Evolutionary conservation across 2,888 invertebrate species (phyloP).

Genomic region (Neoitamus cyanurus): DNA sequence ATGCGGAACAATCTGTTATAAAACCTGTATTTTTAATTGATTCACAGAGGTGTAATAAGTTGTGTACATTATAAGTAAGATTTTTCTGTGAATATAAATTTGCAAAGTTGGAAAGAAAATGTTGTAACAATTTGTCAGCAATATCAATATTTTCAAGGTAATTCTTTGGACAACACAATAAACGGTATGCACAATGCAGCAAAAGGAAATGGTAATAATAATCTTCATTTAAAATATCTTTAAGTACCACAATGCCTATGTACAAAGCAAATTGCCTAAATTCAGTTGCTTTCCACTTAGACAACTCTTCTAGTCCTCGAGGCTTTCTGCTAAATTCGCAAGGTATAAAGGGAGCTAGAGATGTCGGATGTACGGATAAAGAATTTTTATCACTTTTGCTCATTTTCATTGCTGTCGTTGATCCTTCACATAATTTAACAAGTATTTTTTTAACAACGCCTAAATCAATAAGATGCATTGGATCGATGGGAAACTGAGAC

Average conservation of each 20-base stretch:
- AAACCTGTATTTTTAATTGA: conserved; percentile 29
- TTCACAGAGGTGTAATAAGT: conserved; percentile 31
- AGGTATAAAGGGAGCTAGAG: neutral
- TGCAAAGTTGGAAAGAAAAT: conserved; percentile 37
- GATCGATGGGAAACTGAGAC: conserved; percentile 15
- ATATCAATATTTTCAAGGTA: conserved; percentile 1
- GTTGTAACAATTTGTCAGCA: conserved; percentile 14
- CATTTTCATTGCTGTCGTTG: neutral
- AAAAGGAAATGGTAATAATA: conserved; percentile 38
- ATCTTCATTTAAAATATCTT: conserved; percentile 23
- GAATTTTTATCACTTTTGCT: neutral
- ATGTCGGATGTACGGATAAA: neutral
- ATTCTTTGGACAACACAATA: neutral
- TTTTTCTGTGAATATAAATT: conserved; percentile 17
- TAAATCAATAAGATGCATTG: conserved; percentile 30
- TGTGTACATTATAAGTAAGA: conserved; percentile 38
- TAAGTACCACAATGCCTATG: conserved; percentile 26
- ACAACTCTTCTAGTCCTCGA: neutral
- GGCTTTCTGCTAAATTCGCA: conserved; percentile 23
- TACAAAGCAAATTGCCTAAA: conserved; percentile 40
- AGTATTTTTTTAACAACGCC: conserved; percentile 27
- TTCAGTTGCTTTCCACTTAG: conserved; percentile 40
- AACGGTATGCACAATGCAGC: conserved; percentile 25
- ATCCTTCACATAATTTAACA: neutral
- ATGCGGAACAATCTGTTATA: conserved; percentile 28